Base-by-base conservation (phyloP, 2,888 invertebrate genomes). In the Bembecia ichneumoniformis region DNA sequence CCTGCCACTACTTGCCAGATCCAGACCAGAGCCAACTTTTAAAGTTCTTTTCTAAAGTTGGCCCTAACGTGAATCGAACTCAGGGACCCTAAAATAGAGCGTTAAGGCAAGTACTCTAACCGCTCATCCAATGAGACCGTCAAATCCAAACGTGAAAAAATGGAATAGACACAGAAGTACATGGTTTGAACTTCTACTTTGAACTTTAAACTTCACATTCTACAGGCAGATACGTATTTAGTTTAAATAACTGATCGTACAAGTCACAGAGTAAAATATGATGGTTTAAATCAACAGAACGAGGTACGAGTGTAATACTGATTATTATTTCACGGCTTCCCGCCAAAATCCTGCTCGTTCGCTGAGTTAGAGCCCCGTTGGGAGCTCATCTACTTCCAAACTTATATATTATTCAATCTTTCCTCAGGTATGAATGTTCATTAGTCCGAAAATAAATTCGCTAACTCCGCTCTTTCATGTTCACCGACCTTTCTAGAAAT, bases 361-460 rank as follows among this genome's bases (percentile, higher is more conserved):
- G 68, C 68, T 77, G 82, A 83, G 73, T 76, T 81, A 82, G 64
- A 56, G 61, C 71, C 57, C 79, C 71, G 56, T 40, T 15, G 81
- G 74, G 79, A 73, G 61, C 57, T 67, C 71, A 75, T 77, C 73
- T 72, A 74, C 80, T 77, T 70, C 58, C 67, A 60, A 64, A 66
- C 74, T 74, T 65, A 82, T 84, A 71, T 79, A 74, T 82, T 75
- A 84, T 84, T 82, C 76, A 82, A 66, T 62, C 70, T 77, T 78
- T 77, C 77, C 78, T 77, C 78, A 74, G 77, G 74, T 82, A 80
- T 76, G 74, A 77, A 75, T 80, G 77, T 80, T 82, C 78, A 79
- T 83, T 82, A 80, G 73, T 66, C 65, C 60, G 69, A 63, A 74
- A 74, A 78, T 76, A 79, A 77, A 74, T 75, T 68, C 57, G 53